Base-by-base conservation (phyloP, 1,140 invertebrate species). In the Thaumatotibia leucotreta region DNA sequence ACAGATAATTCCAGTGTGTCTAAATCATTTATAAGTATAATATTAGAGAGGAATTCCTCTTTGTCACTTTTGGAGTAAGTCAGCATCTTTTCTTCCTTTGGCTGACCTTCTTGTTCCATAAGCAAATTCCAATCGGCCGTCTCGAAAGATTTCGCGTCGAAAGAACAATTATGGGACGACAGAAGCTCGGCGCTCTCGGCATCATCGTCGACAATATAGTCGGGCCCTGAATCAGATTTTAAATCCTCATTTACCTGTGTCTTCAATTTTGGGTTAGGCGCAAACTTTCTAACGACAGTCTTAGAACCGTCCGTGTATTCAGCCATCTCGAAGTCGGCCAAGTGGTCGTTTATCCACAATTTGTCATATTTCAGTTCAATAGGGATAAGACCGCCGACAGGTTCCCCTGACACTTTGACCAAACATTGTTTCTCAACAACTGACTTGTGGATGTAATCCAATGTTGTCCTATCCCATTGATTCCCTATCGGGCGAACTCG, bases 371-470 rank as follows among this genome's bases (percentile, higher is more conserved):
- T 89, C 4, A 90, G 66, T n/a, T 86, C 83, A 23, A 89, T 79
- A 0, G 84, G 84, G 24, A 72, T 49, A 0, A 85, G 35, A 1
- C 72, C 86, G n/a, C 70, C 77, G 0, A 81, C 63, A 3, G 68
- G 54, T 62, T 84, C 70, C 0, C 77, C 84, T 1, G 54, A 63
- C 4, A 88, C 49, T 74, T 84, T 84, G 9, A 88, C 69, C 3
- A 70, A 77, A 67, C 84, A 88, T 32, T 86, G 58, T 66, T 91
- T 91, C 54, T 89, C 86, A 4, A 89, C 86, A 5, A 91, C 72
- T 8, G 78, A 82, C 66, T 87, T 86, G 65, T 90, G 88, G 45
- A 90, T 78, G 49, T 87, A 91, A 54, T 91, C 88, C 39, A 91
- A 73, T 4, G 79, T 75, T 32, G 76, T 67, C 49, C 80, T 75